Evolutionary conservation across 2,888 invertebrate genomes (phyloP), one percentile per base, ranked within the genome.

Genomic region (Sepiola atlantica): DNA sequence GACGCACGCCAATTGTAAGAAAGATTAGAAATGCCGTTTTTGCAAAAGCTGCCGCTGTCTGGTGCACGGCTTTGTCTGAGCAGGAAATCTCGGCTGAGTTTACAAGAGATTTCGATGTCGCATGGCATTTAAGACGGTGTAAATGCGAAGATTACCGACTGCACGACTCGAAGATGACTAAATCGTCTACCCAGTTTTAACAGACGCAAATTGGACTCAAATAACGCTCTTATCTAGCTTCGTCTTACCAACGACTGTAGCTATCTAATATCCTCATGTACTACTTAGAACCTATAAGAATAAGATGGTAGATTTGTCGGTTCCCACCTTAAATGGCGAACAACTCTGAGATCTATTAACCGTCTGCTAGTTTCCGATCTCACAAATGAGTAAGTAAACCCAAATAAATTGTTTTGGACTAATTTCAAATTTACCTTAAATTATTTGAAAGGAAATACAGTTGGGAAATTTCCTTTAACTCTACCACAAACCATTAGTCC

Each of bases 131-230:
- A 28, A 77, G 77, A 28, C 28, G n/a, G 77, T 77, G 77, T 77
- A 77, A 77, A 77, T 77, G 77, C 77, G n/a, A 28, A 77, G 77
- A 77, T 77, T 77, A 77, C n/a, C 77, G 77, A 28, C 77, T 77
- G 77, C 77, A 77, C n/a, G 77, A 28, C 77, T 77, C 6, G 12
- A 77, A 14, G 77, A 12, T 77, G n/a, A 10, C 77, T 28, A 28
- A 77, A 77, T 24, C n/a, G 28, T 28, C 28, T n/a, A n/a, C n/a
- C 77, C 12, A 24, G 77, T 28, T 12, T 77, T 28, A 77, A 77
- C n/a, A 28, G 28, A 77, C 77, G 28, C 8, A 77, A 77, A 77
- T 77, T 77, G 28, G 4, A 77, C 77, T 77, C n/a, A 77, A n/a
- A 77, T 10, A 10, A n/a, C 28, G 12, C 24, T 77, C 24, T 12